Base-by-base conservation (phyloP, 2,888 invertebrate genomes). In the Drosophila borborema region DNA sequence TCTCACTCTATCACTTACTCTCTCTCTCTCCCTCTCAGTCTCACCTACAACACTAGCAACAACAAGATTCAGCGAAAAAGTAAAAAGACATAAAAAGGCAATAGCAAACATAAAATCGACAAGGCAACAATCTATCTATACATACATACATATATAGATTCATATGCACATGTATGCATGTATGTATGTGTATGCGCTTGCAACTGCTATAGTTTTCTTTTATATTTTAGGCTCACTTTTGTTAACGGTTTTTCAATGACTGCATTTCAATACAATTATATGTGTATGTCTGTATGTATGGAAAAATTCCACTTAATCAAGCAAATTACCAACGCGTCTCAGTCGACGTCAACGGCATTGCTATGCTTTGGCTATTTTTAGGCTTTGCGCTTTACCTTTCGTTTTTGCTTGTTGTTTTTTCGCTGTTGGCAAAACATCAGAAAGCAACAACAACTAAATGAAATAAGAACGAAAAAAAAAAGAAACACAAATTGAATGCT, bases 261-360 rank as follows among this genome's bases (percentile, higher is more conserved):
- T 82, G 83, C 81, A 82, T 65, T 80, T 68, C 64, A 67, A 55
- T 63, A 64, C 40, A 45, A 58, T 64, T 64, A 64, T 56, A 61
- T 78, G 56, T 51, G 18, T 51, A 49, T 9, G 12, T 66, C 28
- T 48, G 18, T 53, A 16, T 53, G 36, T 68, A 69, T 77, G 63
- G 70, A 77, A 87, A 84, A 85, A 84, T 85, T 85, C 85, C 87
- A 84, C 82, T 87, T 85, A 87, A 84, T 84, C 84, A 84, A 81
- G 81, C 81, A 87, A 87, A 85, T 87, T 87, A 87, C 81, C 82
- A 80, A 82, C 72, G 85, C 82, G 80, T 80, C 85, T 69, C 78
- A 34, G 80, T 66, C 61, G 28, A 45, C 28, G 64, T 64, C 67
- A 48, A 16, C 36, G 64, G 59, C 62, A 49, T 18, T 63, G 70